Base-by-base conservation (phyloP, 2,113 vertebrate genomes). In the Choloepus hoffmanni region DNA sequence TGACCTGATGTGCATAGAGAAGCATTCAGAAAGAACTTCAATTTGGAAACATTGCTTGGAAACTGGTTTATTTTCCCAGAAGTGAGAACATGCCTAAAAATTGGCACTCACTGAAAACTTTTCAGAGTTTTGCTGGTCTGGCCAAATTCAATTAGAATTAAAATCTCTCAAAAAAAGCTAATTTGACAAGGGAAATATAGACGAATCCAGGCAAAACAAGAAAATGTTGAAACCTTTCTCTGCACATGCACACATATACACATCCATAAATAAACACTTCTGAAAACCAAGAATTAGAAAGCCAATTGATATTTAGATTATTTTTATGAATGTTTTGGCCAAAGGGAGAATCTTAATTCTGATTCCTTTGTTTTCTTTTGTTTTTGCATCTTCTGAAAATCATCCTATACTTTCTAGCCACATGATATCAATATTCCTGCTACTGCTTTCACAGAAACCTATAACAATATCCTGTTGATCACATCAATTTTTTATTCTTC, bases 61-160 rank as follows among this genome's bases (percentile, higher is more conserved):
- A 88, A 82, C n/a, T 65, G 50, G n/a, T 89, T 78, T n/a, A 55
- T 19, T 79, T 23, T 70, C 48, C 45, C 4, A 48, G 4, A 68
- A 86, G 45, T 63, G 33, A 85, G 58, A 88, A 90, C 78, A 92
- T 55, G 21, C n/a, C 7, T 65, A 63, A 82, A 87, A 90, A 33
- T 84, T 90, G 90, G 53, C 50, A 95, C 6, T 53, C 10, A 58
- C 18, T 53, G 70, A 92, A 93, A 45, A 73, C 16, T 53, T 96
- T 92, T 92, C 43, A 86, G 86, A 92, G 2, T 14, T 91, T 81
- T 94, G 28, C 45, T 60, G 92, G 19, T 82, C 58, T 87, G 76
- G 16, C 60, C 67, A 87, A 97, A 96, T 70, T 90, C 36, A 76
- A 73, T 94, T 91, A 48, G 23, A 76, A 95, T 89, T n/a, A 92